A percentile compares a stretch with the other conserved stretches of the same genome.
phyloP scores from a whole-genome alignment of 2,113 vertebrate species.

The Dryoscopus gambensis region DNA sequence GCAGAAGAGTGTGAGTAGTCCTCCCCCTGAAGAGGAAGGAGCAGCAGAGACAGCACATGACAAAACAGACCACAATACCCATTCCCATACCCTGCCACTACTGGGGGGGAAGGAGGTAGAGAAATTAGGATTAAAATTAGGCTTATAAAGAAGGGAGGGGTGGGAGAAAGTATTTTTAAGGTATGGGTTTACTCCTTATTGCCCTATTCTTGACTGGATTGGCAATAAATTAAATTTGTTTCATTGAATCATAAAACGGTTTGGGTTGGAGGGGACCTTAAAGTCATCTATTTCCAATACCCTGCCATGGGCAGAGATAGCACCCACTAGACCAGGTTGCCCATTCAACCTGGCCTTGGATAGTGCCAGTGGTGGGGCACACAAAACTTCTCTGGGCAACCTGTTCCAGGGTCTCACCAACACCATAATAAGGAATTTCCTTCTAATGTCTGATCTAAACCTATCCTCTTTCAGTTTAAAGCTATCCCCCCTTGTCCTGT shows the following conservation, averaged over 20 bases:
- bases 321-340: background rate
- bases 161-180: background rate
- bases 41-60: fast-evolving
- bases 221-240: background rate
- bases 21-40: background rate
- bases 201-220: background rate
- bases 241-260: background rate
- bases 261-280: background rate
- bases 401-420: background rate
- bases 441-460: background rate
- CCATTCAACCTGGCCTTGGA: background rate
- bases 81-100: background rate
- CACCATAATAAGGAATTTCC: background rate
- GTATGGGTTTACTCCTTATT: background rate
- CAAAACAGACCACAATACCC: background rate
- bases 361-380: background rate
- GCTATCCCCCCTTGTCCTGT: too few species aligned
- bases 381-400: background rate
- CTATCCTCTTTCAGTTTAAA: background rate
- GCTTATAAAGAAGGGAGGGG: background rate
- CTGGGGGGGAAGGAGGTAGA: background rate
- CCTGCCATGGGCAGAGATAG: background rate
- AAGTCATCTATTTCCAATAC: background rate
- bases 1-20: background rate
- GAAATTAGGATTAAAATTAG: background rate